These are phyloP conservation scores for Prenolepis imparis DNA, from an alignment of 2,888 invertebrate genomes.

Conservation along the genomic window DNA sequence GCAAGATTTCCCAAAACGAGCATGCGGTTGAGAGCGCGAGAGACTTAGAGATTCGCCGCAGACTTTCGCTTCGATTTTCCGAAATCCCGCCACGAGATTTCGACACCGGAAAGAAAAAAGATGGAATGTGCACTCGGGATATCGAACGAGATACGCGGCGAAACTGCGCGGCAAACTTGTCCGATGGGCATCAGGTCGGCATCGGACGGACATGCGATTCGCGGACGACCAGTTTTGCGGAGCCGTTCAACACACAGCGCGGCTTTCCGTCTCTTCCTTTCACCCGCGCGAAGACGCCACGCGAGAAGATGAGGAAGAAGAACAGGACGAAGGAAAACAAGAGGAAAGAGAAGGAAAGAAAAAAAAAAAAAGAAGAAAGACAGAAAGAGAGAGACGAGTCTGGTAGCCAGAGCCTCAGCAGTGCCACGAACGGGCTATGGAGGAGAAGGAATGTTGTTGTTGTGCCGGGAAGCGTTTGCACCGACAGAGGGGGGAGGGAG, in stretches of 20 bases:
- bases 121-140: slow-evolving; percentile 10
- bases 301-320: slow-evolving; percentile 39
- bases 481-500: slow-evolving; percentile 71
- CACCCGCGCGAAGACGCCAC: slow-evolving; percentile 36
- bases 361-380: slow-evolving; percentile 38
- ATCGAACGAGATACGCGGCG: slow-evolving; percentile 29
- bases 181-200: slow-evolving; percentile 71
- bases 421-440: slow-evolving; percentile 79
- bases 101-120: slow-evolving; percentile 5
- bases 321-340: slow-evolving; percentile 50
- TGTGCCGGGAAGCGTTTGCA: slow-evolving; percentile 83
- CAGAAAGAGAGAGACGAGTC: slow-evolving; percentile 57
- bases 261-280: slow-evolving; percentile 46
- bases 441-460: slow-evolving; percentile 85
- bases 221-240: slow-evolving; percentile 73
- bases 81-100: not conserved
- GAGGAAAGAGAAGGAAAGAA: slow-evolving; percentile 51
- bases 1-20: not conserved
- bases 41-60: not conserved
- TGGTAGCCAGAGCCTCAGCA: slow-evolving; percentile 74
- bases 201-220: slow-evolving; percentile 74
- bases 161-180: slow-evolving; percentile 38
- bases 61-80: not conserved
- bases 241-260: slow-evolving; percentile 47
- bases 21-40: too few species aligned